A percentile compares a stretch with the other conserved stretches of the same genome.
These are phyloP conservation scores for Brevimyrus niger DNA, from an alignment of 2,113 vertebrate species.

Conservation along the genomic window DNA sequence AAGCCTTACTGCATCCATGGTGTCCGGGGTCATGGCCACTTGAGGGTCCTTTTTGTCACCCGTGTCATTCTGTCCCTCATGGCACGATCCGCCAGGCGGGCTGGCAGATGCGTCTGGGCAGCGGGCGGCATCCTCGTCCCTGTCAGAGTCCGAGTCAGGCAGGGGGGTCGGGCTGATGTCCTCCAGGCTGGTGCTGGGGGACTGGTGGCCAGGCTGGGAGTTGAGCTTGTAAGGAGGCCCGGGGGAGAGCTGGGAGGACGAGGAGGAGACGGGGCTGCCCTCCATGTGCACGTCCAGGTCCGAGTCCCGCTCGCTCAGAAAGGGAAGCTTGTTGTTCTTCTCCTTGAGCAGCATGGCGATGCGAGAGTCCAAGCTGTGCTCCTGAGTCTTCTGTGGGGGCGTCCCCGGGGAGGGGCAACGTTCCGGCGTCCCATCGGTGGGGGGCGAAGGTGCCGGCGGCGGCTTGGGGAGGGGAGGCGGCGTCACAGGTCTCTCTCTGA, in stretches of 20 bases:
- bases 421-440: conserved; percentile 73
- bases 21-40: conserved; percentile 73
- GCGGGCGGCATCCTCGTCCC: conserved; percentile 74
- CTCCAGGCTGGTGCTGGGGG: conserved; percentile 86
- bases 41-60: conserved; percentile 65
- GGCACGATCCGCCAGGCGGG: conserved; percentile 55
- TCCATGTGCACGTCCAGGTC: conserved; percentile 89
- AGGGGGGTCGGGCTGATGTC: conserved; percentile 93
- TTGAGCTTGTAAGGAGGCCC: conserved; percentile 66
- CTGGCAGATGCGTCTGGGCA: conserved; percentile 53
- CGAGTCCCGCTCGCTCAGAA: conserved; percentile 79
- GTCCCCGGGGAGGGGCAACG: conserved; percentile 78
- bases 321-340: conserved; percentile 87
- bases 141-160: conserved; percentile 89
- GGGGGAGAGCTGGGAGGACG: conserved; percentile 90
- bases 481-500: conserved; percentile 73
- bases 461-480: conserved; percentile 74
- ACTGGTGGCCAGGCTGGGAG: conserved; percentile 66
- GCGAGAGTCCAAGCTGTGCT: conserved; percentile 91
- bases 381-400: conserved; percentile 75
- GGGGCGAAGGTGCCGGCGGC: conserved; percentile 61
- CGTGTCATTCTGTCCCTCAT: conserved; percentile 56
- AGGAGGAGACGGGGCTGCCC: conserved; percentile 92
- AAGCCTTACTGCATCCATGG: conserved; percentile 78
- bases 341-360: conserved; percentile 98